Evolutionary conservation across 2,797 vertebrate genomes (phyloP).

Genomic region (Brachyalestes nurse): DNA sequence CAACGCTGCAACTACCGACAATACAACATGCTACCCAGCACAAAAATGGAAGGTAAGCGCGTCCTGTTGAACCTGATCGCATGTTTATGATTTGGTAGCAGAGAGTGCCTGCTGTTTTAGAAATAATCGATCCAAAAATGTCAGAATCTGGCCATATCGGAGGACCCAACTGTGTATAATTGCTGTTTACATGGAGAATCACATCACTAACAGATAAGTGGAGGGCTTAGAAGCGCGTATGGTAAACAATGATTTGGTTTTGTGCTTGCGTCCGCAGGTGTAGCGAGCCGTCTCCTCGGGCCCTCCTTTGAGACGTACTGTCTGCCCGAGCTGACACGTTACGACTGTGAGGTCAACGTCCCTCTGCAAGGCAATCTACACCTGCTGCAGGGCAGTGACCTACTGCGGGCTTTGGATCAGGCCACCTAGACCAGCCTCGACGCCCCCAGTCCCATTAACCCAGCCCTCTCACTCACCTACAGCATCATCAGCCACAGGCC

Average conservation of each 20-base stretch:
- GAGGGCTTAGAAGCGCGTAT: neutral
- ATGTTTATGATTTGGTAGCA: neutral
- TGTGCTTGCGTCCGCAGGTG: conserved; percentile 72
- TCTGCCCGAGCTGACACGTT: conserved; percentile 93
- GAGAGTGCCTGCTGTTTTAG: neutral
- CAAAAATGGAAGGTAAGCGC: conserved; percentile 83
- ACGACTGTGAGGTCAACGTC: conserved; percentile 98
- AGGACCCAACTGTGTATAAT: neutral
- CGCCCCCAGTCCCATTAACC: neutral
- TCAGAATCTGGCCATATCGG: neutral
- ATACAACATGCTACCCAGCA: conserved; percentile 74
- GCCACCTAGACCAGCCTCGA: conserved; percentile 37
- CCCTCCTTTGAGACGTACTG: conserved; percentile 85
- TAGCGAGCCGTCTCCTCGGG: conserved; percentile 87
- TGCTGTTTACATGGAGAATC: neutral
- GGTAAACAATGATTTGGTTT: conserved; percentile 13
- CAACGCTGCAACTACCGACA: conserved; percentile 81
- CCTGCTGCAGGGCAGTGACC: conserved; percentile 94
- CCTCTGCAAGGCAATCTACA: conserved; percentile 89
- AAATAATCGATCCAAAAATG: neutral
- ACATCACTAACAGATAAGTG: neutral
- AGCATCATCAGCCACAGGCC: conserved; percentile 12
- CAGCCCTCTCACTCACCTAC: conserved; percentile 4
- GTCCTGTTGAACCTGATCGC: neutral
- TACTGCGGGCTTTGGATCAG: conserved; percentile 94